A percentile compares a stretch with the other conserved stretches of the same genome.
These are phyloP conservation scores for Scyliorhinus canicula DNA, from an alignment of 2,797 vertebrate species.

Conservation along the genomic window DNA sequence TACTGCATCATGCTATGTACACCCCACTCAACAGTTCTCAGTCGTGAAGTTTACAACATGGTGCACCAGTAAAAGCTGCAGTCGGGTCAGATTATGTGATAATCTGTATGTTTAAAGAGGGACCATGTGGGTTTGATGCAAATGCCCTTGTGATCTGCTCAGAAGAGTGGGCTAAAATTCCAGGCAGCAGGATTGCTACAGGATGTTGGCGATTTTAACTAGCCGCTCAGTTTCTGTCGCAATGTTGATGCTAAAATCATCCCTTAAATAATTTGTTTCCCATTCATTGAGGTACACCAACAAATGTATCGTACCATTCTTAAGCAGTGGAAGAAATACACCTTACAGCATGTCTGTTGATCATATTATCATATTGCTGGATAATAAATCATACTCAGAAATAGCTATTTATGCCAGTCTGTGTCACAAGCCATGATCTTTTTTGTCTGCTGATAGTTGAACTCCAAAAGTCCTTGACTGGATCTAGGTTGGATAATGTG, in stretches of 20 bases:
- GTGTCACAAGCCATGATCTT: conserved; percentile 25
- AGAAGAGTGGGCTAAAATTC: background rate
- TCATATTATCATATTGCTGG: conserved; percentile 24
- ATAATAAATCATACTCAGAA: conserved; percentile 34
- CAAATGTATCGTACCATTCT: too few relatives aligned
- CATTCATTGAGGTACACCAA: background rate
- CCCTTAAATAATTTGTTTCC: conserved; percentile 7
- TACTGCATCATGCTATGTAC: background rate
- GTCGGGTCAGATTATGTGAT: background rate
- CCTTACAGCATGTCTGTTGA: background rate
- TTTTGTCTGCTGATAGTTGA: conserved; percentile 26
- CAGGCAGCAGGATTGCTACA: background rate
- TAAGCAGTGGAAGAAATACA: background rate
- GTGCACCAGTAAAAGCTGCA: background rate
- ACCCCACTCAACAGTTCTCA: background rate
- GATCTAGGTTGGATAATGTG: conserved; percentile 2
- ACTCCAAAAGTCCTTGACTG: conserved; percentile 36
- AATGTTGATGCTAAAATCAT: background rate
- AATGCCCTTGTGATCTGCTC: background rate
- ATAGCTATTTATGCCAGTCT: background rate
- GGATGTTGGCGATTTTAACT: background rate
- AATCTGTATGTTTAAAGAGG: background rate
- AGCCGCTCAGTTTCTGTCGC: background rate
- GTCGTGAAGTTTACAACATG: background rate
- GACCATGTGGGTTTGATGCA: background rate